Evolutionary conservation across 1,140 invertebrate genomes (phyloP).

Genomic region (Drosophila leontia): DNA sequence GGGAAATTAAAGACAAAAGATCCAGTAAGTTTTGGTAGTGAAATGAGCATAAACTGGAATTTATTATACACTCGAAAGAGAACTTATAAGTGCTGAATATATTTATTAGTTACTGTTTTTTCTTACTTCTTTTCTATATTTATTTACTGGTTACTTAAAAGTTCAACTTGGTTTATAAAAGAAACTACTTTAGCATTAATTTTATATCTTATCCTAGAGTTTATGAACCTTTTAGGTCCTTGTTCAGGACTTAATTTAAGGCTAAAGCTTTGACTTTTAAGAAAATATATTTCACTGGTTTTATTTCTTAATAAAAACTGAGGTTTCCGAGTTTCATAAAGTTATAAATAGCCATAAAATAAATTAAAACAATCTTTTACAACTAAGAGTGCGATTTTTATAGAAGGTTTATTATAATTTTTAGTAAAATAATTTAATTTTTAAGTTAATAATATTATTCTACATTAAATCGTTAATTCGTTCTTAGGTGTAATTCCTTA

Average conservation of each 20-base stretch:
- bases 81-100: slow-evolving; percentile 2
- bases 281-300: not conserved
- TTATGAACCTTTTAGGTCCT: not conserved
- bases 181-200: not conserved
- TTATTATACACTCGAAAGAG: slow-evolving; percentile 12
- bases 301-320: not conserved
- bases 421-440: too few species aligned
- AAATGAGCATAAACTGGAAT: not conserved
- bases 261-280: not conserved
- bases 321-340: not conserved
- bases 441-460: not conserved
- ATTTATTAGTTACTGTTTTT: slow-evolving; percentile 11
- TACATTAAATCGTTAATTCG: not conserved
- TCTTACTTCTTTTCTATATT: too few species aligned
- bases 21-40: slow-evolving; percentile 5
- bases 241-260: not conserved
- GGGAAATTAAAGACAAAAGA: slow-evolving; percentile 28
- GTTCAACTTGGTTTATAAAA: not conserved
- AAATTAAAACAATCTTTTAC: not conserved
- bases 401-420: too few species aligned
- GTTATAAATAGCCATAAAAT: not conserved
- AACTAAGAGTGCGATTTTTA: too few species aligned
- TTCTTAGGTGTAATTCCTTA: not conserved
- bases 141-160: not conserved
- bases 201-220: not conserved